Percentiles rank a stretch among this genome's conserved stretches.
Evolutionary conservation across 1,140 invertebrate genomes (phyloP).

Genomic region (Anastatus disparis): DNA sequence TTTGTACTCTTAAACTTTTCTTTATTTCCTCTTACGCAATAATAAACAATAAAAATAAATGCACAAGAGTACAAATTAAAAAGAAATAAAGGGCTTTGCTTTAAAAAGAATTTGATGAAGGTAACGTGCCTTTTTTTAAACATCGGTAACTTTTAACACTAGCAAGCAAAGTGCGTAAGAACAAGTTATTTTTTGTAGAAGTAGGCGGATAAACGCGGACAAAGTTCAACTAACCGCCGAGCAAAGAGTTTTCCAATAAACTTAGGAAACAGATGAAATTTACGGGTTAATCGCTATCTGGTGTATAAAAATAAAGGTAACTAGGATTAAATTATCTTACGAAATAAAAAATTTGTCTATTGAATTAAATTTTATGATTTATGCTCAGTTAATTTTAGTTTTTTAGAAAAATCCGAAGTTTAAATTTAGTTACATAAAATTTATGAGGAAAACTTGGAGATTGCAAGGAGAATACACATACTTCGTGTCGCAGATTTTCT

Average conservation of each 20-base stretch:
- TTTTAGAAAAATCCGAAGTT: no score
- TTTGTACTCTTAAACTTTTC: no score
- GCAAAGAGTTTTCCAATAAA: conserved; percentile 29
- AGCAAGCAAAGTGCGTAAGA: not conserved
- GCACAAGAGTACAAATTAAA: no score
- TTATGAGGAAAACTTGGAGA: no score
- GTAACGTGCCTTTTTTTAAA: not conserved
- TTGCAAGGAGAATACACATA: no score
- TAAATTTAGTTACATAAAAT: no score
- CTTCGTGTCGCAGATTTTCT: no score
- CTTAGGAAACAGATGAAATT: conserved; percentile 20
- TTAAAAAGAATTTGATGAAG: no score
- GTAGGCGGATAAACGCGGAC: not conserved
- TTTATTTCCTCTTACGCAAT: no score
- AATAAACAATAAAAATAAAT: no score
- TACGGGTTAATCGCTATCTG: not conserved
- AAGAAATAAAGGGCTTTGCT: no score
- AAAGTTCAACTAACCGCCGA: conserved; percentile 25
- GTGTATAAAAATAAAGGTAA: not conserved
- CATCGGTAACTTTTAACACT: not conserved
- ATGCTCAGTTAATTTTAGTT: no score
- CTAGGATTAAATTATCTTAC: conserved; percentile 1
- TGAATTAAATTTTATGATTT: not conserved
- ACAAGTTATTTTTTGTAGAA: not conserved
- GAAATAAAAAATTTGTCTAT: not conserved